Conservation (phyloP, 1,140 invertebrate genomes). For the Platyscapa corneri region DNA sequence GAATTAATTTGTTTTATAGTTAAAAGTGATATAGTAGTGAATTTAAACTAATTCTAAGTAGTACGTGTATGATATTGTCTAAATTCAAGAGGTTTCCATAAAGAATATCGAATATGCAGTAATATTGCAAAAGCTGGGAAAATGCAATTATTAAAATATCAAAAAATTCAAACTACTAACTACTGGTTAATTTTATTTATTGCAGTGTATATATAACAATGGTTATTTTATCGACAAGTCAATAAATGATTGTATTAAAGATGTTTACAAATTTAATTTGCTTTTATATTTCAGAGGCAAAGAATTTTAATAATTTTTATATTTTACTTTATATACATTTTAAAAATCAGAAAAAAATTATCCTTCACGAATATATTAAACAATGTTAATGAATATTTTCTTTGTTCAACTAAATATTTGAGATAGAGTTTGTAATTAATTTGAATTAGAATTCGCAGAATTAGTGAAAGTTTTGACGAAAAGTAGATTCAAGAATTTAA, state of each 20-base stretch:
- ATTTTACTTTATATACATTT: too few relatives aligned
- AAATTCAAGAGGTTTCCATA: not conserved
- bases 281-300: not conserved
- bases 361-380: too few relatives aligned
- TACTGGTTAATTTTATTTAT: conserved; percentile 35
- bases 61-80: not conserved
- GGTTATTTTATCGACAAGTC: not conserved
- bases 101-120: conserved; percentile 18
- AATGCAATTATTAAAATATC: conserved; percentile 42
- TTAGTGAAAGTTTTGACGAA: not conserved
- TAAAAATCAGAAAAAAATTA: too few relatives aligned
- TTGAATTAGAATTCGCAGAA: too few relatives aligned
- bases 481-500: not conserved
- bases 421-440: too few relatives aligned
- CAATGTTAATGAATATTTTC: too few relatives aligned
- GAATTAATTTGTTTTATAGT: not conserved
- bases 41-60: not conserved
- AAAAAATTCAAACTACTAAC: conserved; percentile 27
- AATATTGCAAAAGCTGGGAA: conserved; percentile 34
- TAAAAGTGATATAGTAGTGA: not conserved
- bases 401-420: too few relatives aligned
- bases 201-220: conserved; percentile 1
- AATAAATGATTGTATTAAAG: not conserved
- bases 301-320: not conserved
- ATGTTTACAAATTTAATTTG: not conserved